Base-by-base conservation (phyloP, 2,888 invertebrate genomes). In the Acheta domesticus region DNA sequence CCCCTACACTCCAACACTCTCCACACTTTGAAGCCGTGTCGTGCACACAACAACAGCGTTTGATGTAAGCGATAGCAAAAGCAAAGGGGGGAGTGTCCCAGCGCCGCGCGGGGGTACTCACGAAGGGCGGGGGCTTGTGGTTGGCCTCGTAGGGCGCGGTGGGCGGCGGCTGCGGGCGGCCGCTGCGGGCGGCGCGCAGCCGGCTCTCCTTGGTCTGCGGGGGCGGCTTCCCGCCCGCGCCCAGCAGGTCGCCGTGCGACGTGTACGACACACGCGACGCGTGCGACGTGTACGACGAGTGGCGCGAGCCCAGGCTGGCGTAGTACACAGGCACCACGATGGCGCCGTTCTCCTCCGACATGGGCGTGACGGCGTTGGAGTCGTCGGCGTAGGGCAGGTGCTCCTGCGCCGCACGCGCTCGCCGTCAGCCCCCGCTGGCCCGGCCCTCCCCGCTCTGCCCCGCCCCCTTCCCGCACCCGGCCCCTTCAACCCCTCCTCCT, bases 311-410 rank as follows among this genome's bases (percentile, higher is more conserved):
- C 89, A 94, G 90, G 88, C 93, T 95, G 85, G 94, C 92, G 87
- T 95, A 94, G 89, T 96, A 96, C 86, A 94, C 93, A 81, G 96
- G 96, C 85, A 96, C 95, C 85, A 97, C 94, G 88, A 97, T 96
- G 86, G 96, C 96, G 86, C 96, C 96, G 88, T 96, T 97, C 88
- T 98, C 98, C 89, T 98, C 98, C 83, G 97, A 97, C 94, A 97
- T 96, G 79, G 98, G 98, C 82, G 98, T 98, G 81, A 97, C 98
- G 83, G 97, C 98, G 86, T 96, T 96, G 82, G 97, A 97, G 89
- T 98, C 98, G 87, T 98, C 98, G 80, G 97, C 98, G 87, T 96
- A 98, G 81, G 98, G 98, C 86, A 98, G 91, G 88, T 97, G 96
- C 89, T 96, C 96, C 85, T 88, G 84, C 78, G 78, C 16, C 16